phyloP scores from a whole-genome alignment of 2,797 vertebrate species.

The Platyrinchus mystaceus region DNA sequence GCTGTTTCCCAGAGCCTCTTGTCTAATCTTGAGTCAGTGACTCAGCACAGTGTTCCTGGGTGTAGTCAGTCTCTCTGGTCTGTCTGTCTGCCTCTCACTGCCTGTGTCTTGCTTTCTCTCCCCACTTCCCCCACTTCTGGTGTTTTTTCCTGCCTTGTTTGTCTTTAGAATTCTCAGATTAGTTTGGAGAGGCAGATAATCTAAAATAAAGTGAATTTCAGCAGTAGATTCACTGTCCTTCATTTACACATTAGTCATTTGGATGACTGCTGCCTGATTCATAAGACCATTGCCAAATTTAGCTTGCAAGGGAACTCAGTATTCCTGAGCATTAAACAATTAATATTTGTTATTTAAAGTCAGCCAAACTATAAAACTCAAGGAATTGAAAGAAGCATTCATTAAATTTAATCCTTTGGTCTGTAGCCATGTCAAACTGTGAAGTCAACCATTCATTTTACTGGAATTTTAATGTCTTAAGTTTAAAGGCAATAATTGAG shows the following conservation, averaged over 20 bases:
- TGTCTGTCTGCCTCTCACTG: neutral
- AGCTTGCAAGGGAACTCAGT: neutral
- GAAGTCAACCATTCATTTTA: neutral
- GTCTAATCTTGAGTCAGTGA: neutral
- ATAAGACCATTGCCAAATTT: neutral
- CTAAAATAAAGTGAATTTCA: conserved; percentile 28
- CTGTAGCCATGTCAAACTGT: neutral
- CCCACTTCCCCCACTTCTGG: accelerated
- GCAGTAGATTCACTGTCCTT: neutral
- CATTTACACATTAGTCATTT: neutral
- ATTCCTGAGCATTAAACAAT: neutral
- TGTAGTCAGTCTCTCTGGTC: neutral
- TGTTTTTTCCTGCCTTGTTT: neutral
- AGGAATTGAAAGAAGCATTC: neutral
- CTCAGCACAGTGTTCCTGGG: neutral
- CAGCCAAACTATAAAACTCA: neutral
- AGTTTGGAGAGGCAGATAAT: conserved; percentile 9
- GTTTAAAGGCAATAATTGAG: neutral
- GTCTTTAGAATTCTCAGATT: neutral
- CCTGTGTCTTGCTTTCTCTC: neutral
- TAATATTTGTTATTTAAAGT: neutral
- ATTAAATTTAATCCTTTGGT: neutral
- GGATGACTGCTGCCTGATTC: neutral
- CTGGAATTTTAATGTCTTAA: neutral
- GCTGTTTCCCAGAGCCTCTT: neutral